These are phyloP conservation scores for Spicauda simplicius DNA, from an alignment of 2,888 invertebrate genomes.

Conservation along the genomic window DNA sequence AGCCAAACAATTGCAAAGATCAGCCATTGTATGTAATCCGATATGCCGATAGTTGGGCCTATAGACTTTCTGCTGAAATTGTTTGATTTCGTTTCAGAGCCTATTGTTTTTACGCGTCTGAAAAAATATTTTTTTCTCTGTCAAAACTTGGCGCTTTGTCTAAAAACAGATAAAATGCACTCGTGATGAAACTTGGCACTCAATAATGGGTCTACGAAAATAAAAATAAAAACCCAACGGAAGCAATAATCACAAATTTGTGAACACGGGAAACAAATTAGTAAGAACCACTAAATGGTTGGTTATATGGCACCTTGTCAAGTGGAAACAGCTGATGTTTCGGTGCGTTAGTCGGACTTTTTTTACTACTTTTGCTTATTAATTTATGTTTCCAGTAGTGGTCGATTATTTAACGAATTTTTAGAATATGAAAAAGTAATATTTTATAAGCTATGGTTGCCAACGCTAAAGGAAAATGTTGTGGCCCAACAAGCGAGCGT, in stretches of 20 bases:
- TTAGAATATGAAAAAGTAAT: too few species aligned
- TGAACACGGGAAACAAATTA: slow-evolving; percentile 81
- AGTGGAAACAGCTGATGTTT: slow-evolving; percentile 73
- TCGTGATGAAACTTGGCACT: slow-evolving; percentile 18
- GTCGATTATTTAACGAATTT: too few species aligned
- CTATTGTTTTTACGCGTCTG: slow-evolving; percentile 46
- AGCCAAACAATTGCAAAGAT: slow-evolving; percentile 56
- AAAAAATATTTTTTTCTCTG: slow-evolving; percentile 25
- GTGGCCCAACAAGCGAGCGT: too few species aligned
- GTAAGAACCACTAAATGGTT: slow-evolving; percentile 48
- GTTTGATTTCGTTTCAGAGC: slow-evolving; percentile 66
- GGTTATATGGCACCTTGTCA: slow-evolving; percentile 50
- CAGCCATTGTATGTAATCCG: slow-evolving; percentile 74
- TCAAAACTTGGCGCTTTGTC: slow-evolving; percentile 1
- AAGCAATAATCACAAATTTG: slow-evolving; percentile 68
- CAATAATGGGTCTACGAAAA: slow-evolving; percentile 20
- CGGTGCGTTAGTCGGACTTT: neutral
- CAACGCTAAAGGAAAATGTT: too few species aligned
- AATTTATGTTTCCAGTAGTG: neutral
- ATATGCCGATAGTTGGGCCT: slow-evolving; percentile 72
- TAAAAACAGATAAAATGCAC: slow-evolving; percentile 32
- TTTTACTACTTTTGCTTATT: neutral
- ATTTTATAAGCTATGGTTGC: too few species aligned
- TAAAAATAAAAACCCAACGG: slow-evolving; percentile 36
- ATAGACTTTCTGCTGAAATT: slow-evolving; percentile 69